Percentiles rank a stretch among this genome's conserved stretches.
phyloP scores from a whole-genome alignment of 2,797 vertebrate genomes.

The Furcifer pardalis region DNA sequence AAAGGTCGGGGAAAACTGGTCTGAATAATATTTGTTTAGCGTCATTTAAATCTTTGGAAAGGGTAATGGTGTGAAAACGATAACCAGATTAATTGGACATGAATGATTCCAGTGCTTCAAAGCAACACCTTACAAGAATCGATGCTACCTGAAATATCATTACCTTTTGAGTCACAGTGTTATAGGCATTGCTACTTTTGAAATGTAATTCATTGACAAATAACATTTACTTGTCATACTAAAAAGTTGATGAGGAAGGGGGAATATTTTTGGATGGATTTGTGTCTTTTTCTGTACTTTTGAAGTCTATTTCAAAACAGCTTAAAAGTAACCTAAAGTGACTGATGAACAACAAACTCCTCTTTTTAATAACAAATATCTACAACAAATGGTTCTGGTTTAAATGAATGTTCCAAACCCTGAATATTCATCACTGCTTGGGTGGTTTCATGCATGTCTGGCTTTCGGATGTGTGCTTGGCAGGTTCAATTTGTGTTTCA shows the following conservation, averaged over 20 bases:
- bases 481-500: not conserved
- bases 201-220: too few species aligned
- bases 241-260: too few species aligned
- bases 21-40: not conserved
- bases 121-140: not conserved
- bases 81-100: not conserved
- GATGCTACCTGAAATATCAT: not conserved
- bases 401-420: not conserved
- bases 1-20: too few species aligned
- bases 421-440: not conserved
- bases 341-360: not conserved
- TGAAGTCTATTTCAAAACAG: not conserved
- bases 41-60: not conserved
- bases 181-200: not conserved
- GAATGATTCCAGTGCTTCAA: not conserved
- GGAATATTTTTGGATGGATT: not conserved
- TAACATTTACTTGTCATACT: not conserved
- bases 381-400: not conserved
- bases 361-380: not conserved
- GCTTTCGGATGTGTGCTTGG: not conserved
- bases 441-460: not conserved
- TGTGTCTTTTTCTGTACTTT: not conserved
- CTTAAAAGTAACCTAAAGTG: not conserved
- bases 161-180: not conserved
- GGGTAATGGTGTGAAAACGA: not conserved